Percentiles rank a stretch among this genome's conserved stretches.
Evolutionary conservation across 1,140 invertebrate genomes (phyloP).

Genomic region (Steinernema feltiae): DNA sequence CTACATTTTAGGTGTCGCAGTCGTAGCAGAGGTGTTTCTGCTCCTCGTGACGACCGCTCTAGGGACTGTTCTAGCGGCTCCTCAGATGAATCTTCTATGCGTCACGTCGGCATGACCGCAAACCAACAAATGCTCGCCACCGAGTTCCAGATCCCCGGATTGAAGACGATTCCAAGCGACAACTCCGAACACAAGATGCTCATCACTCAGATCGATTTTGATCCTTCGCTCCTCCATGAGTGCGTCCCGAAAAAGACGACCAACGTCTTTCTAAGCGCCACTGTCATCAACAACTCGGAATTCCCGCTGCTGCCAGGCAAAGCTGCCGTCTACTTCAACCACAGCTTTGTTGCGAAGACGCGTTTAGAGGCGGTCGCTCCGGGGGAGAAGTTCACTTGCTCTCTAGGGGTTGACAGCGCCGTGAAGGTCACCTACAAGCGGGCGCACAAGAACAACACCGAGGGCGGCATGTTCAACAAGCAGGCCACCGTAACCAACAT

Average conservation of each 20-base stretch:
- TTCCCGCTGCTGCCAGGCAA: conserved; percentile 58
- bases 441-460: conserved; percentile 45
- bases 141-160: background rate
- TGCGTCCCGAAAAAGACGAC: conserved; percentile 57
- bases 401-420: conserved; percentile 59
- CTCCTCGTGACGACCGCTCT: background rate
- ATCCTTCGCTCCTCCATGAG: conserved; percentile 57
- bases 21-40: too few relatives aligned
- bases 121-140: background rate
- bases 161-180: background rate
- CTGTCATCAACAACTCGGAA: conserved; percentile 57
- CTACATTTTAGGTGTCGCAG: too few relatives aligned
- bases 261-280: conserved; percentile 59
- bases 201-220: conserved; percentile 42
- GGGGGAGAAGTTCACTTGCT: conserved; percentile 59
- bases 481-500: conserved; percentile 44
- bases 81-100: background rate
- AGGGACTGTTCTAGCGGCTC: background rate
- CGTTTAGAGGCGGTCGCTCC: conserved; percentile 56
- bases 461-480: conserved; percentile 48
- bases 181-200: background rate
- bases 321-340: conserved; percentile 60
- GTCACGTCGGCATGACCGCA: background rate
- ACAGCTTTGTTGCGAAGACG: conserved; percentile 60
- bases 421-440: conserved; percentile 60